Evolutionary conservation across 2,113 vertebrate genomes (phyloP).

Genomic region (Typhlomys cinereus): DNA sequence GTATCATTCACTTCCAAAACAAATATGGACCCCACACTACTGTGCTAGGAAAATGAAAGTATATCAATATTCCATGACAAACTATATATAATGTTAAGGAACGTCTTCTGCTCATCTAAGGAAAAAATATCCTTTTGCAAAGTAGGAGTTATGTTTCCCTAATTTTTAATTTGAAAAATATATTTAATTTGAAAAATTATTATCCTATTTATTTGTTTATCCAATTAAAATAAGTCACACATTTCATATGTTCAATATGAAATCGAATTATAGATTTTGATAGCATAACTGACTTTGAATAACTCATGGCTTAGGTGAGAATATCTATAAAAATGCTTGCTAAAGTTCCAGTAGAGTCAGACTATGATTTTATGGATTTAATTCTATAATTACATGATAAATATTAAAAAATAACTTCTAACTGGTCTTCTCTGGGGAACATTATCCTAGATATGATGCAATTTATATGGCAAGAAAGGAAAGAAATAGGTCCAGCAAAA

Average conservation of each 20-base stretch:
- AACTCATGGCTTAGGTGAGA: background rate
- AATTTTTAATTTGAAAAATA: background rate
- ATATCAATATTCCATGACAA: background rate
- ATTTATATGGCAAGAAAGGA: background rate
- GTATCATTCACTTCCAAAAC: background rate
- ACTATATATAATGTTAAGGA: background rate
- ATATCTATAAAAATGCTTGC: slow-evolving; percentile 41
- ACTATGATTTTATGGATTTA: background rate
- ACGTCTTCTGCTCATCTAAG: background rate
- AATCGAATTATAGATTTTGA: slow-evolving; percentile 15
- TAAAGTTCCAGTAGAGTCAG: slow-evolving; percentile 25
- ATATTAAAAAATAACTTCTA: background rate
- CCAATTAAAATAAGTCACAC: background rate
- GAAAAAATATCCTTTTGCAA: background rate
- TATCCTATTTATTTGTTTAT: background rate
- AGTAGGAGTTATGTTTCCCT: background rate
- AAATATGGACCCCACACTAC: background rate
- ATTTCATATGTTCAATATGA: background rate
- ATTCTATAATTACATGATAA: slow-evolving; percentile 20
- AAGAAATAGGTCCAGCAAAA: too few relatives aligned
- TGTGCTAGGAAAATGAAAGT: background rate
- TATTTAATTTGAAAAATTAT: background rate
- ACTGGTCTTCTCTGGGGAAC: background rate
- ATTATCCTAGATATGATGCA: slow-evolving; percentile 2
- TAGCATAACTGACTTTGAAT: background rate